These are phyloP conservation scores for Anguilla anguilla DNA, from an alignment of 2,797 vertebrate species.

Conservation along the genomic window DNA sequence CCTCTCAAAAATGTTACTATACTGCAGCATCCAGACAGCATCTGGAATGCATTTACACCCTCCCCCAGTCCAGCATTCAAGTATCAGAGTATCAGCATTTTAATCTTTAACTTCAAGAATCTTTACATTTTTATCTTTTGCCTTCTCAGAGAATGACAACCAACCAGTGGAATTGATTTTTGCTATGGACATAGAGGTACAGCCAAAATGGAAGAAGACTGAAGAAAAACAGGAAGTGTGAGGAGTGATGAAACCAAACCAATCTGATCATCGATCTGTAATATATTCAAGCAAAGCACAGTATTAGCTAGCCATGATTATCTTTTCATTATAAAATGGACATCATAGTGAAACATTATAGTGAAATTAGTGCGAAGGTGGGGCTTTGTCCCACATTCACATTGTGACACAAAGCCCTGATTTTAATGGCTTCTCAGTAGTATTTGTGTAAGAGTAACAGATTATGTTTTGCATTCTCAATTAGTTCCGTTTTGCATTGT, in stretches of 20 bases:
- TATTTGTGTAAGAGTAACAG: background rate
- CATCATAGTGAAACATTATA: too few relatives aligned
- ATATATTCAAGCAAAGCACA: background rate
- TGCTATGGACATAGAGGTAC: slow-evolving; percentile 54
- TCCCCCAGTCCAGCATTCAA: background rate
- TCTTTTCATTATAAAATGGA: background rate
- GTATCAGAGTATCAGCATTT: background rate
- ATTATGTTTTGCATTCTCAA: background rate
- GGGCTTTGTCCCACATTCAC: background rate
- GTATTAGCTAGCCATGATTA: background rate
- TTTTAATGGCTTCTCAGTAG: background rate
- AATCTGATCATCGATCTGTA: background rate
- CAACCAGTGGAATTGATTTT: slow-evolving; percentile 59
- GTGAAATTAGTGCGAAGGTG: too few relatives aligned
- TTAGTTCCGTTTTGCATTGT: background rate
- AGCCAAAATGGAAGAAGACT: slow-evolving; percentile 43
- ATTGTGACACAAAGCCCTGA: background rate
- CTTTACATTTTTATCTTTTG: background rate
- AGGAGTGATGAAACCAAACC: slow-evolving; percentile 30
- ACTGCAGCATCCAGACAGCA: background rate
- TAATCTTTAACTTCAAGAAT: background rate
- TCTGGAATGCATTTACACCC: background rate
- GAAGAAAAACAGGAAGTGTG: slow-evolving; percentile 52
- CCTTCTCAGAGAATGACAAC: slow-evolving; percentile 42
- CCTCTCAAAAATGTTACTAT: background rate